These are phyloP conservation scores for Nixonia krombeini DNA, from an alignment of 1,140 invertebrate species.

Conservation along the genomic window DNA sequence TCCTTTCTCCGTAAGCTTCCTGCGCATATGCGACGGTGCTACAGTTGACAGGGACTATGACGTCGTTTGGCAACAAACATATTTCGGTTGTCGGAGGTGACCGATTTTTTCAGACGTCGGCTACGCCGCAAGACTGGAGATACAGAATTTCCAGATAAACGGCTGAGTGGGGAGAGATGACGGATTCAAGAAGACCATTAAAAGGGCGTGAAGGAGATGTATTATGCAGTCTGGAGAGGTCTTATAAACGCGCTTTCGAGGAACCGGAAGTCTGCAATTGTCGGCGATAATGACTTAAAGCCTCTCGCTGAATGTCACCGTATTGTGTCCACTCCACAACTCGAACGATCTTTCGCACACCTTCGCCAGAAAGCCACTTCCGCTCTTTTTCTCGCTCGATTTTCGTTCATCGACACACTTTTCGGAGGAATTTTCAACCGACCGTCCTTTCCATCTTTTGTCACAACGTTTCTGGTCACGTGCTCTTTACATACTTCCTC, in stretches of 20 bases:
- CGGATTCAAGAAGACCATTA: constrained; percentile 32
- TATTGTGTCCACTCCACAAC: constrained; percentile 33
- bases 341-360: constrained; percentile 48
- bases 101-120: constrained; percentile 10
- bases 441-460: no score
- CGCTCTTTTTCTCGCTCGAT: constrained; percentile 25
- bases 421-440: no score
- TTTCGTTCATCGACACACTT: not conserved
- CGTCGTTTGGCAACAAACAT: no score
- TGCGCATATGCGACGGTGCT: no score
- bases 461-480: no score
- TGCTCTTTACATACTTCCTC: no score
- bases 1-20: no score
- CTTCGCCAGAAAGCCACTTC: constrained; percentile 33
- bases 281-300: constrained; percentile 34
- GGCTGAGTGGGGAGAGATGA: constrained; percentile 19
- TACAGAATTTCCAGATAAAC: constrained; percentile 17
- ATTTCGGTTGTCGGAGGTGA: no score
- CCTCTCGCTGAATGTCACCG: constrained; percentile 31
- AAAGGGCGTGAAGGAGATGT: constrained; percentile 36
- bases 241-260: constrained; percentile 28
- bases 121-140: constrained; percentile 25
- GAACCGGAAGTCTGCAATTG: constrained; percentile 57
- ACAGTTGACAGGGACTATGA: no score
- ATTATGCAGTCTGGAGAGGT: constrained; percentile 18